phyloP scores from a whole-genome alignment of 2,888 invertebrate genomes.

The Parascotia fuliginaria region DNA sequence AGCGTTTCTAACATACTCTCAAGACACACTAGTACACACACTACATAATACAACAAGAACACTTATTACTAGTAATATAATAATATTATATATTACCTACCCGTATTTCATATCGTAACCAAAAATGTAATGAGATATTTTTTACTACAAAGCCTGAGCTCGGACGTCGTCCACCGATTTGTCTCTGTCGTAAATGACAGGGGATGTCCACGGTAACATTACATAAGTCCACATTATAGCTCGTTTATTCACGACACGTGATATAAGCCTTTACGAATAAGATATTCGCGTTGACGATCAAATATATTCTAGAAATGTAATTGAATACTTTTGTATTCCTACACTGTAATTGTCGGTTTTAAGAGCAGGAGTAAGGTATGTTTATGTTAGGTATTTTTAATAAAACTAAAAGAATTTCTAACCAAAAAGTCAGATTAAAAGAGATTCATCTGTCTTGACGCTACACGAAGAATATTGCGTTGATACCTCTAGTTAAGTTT shows the following conservation, averaged over 20 bases:
- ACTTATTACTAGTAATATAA: too few species aligned
- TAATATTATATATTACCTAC: background rate
- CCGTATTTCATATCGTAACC: background rate
- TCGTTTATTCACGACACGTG: conserved; percentile 15
- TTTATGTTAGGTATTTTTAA: too few species aligned
- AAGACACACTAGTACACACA: too few species aligned
- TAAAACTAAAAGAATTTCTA: too few species aligned
- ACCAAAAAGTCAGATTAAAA: too few species aligned
- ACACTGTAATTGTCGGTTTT: too few species aligned
- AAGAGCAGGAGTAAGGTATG: too few species aligned
- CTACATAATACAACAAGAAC: too few species aligned
- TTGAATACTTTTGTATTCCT: background rate
- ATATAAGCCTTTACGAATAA: conserved; percentile 12
- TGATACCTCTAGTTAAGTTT: too few species aligned
- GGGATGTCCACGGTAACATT: conserved; percentile 15
- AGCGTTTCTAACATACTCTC: too few species aligned
- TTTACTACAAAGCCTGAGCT: background rate
- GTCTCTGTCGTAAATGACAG: conserved; percentile 23
- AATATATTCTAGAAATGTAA: background rate
- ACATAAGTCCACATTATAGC: conserved; percentile 14
- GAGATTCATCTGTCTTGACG: too few species aligned
- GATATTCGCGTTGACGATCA: background rate
- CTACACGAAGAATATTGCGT: too few species aligned
- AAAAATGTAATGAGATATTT: background rate
- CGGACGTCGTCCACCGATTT: conserved; percentile 18